These are phyloP conservation scores for Itoplectis maculator DNA, from an alignment of 2,888 invertebrate genomes.

Conservation along the genomic window DNA sequence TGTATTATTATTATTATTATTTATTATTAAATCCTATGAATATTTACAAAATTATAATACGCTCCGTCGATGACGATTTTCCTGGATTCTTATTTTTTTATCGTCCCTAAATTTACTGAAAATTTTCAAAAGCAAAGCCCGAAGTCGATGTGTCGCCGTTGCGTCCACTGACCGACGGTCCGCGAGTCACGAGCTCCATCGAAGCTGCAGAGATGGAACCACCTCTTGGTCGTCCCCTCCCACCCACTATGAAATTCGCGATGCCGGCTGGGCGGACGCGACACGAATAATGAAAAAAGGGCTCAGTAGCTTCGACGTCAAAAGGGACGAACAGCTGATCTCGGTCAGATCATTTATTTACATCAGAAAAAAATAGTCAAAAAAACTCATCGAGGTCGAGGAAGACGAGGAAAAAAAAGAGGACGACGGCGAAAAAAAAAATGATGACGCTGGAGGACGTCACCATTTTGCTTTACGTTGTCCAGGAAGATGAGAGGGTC, in stretches of 20 bases:
- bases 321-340: not conserved
- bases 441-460: conserved; percentile 60
- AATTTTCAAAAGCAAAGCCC: not conserved
- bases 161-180: conserved; percentile 22
- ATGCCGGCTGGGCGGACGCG: not conserved
- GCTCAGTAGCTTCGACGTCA: not conserved
- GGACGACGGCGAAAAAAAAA: conserved; percentile 45
- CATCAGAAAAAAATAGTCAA: not conserved
- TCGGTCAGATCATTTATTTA: conserved; percentile 20
- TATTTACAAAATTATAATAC: no score
- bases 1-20: no score
- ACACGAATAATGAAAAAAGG: not conserved
- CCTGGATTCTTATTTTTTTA: no score
- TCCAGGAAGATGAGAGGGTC: conserved; percentile 76
- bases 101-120: not conserved
- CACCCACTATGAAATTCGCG: not conserved
- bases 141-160: not conserved
- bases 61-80: no score
- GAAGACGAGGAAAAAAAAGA: conserved; percentile 29
- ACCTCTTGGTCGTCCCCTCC: conserved; percentile 42
- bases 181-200: not conserved
- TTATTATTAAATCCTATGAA: no score
- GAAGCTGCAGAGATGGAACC: conserved; percentile 58
- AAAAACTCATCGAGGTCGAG: conserved; percentile 46
- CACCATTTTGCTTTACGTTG: conserved; percentile 71